Conservation (phyloP, 30 jellyfish, hydroid and myxozoan genomes). For the Nemopilema nomurai region DNA sequence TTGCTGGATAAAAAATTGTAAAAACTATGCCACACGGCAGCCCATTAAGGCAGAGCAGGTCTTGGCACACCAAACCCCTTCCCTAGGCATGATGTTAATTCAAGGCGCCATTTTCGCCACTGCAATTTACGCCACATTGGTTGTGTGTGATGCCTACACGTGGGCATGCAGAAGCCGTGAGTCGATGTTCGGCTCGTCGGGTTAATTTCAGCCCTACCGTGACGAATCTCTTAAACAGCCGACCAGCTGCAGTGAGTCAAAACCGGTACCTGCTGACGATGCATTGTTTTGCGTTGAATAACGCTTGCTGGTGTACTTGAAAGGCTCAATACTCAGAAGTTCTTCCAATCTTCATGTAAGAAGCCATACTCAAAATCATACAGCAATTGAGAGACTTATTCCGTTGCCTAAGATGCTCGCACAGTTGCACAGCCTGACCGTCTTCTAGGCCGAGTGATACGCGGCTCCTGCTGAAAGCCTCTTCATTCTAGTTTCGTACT, state of each 20-base stretch:
- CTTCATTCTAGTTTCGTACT: not conserved
- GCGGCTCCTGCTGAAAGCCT: not conserved
- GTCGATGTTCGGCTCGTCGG: no score
- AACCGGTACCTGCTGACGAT: conserved; percentile 1
- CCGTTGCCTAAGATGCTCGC: not conserved
- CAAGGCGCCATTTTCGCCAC: no score
- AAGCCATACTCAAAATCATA: not conserved
- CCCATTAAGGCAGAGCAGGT: no score
- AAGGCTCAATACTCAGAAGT: not conserved
- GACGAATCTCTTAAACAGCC: not conserved
- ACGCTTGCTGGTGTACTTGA: not conserved
- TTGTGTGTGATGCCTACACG: no score
- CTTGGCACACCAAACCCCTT: no score
- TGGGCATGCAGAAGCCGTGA: no score
- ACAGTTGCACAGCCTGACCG: not conserved
- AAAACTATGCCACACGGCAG: no score
- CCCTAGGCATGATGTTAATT: no score
- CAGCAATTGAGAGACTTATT: not conserved
- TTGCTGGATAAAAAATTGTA: no score
- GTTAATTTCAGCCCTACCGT: not conserved
- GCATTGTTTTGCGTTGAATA: not conserved
- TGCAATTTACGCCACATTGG: no score
- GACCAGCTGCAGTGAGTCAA: not conserved
- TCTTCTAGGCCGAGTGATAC: not conserved
- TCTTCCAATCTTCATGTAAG: not conserved